Evolutionary conservation across 2,797 vertebrate genomes (phyloP).

Genomic region (Lepilemur septentrionalis): DNA sequence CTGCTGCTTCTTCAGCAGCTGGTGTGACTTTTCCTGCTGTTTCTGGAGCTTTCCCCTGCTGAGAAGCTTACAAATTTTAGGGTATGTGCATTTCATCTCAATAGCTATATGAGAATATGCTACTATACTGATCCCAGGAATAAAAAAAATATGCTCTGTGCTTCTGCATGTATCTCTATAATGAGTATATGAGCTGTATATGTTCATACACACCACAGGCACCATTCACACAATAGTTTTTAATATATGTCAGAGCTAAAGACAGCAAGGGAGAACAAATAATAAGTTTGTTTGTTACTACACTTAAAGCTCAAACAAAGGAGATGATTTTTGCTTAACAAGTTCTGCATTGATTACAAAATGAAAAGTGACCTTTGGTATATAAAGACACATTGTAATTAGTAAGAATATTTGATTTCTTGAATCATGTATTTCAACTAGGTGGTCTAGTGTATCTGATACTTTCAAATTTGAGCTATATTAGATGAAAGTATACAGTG

Average conservation of each 20-base stretch:
- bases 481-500: not conserved
- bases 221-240: not conserved
- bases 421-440: not conserved
- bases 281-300: not conserved
- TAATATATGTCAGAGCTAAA: not conserved
- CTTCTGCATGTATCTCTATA: not conserved
- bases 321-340: slow-evolving; percentile 30
- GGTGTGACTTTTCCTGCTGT: slow-evolving; percentile 48
- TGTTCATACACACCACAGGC: not conserved
- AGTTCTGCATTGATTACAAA: slow-evolving; percentile 6
- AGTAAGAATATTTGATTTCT: slow-evolving; percentile 42
- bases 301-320: slow-evolving; percentile 1
- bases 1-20: slow-evolving; percentile 58
- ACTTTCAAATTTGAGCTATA: not conserved
- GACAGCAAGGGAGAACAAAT: slow-evolving; percentile 21
- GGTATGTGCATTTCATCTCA: slow-evolving; percentile 43
- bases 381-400: not conserved
- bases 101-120: not conserved
- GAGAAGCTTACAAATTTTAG: slow-evolving; percentile 53
- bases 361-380: not conserved
- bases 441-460: not conserved
- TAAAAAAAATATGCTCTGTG: not conserved
- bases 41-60: slow-evolving; percentile 36
- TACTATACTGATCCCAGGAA: not conserved
- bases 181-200: not conserved